Evolutionary conservation across 2,797 vertebrate species (phyloP).

Genomic region (Sebastes nivosus): DNA sequence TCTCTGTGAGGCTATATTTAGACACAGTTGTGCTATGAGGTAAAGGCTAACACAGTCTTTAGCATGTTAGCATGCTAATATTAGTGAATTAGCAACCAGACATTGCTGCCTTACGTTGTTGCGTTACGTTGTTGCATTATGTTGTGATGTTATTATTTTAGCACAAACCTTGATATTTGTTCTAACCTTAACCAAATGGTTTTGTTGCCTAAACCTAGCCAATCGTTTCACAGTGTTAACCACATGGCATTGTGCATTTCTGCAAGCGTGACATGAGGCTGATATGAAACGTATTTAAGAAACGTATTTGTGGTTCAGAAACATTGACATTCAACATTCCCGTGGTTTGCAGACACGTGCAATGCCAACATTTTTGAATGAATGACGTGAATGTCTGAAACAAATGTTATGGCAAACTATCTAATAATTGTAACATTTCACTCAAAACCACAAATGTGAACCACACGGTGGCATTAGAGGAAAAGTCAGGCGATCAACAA

Average conservation of each 20-base stretch:
- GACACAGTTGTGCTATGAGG: too few species aligned
- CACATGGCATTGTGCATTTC: not conserved
- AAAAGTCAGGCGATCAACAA: not conserved
- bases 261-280: not conserved
- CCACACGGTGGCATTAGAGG: not conserved
- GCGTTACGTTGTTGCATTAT: too few species aligned
- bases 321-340: not conserved
- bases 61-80: not conserved
- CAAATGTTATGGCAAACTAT: not conserved
- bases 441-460: not conserved
- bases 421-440: not conserved
- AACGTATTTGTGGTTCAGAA: not conserved
- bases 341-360: not conserved
- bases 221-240: not conserved
- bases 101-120: too few species aligned
- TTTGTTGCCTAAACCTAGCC: not conserved
- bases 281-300: not conserved
- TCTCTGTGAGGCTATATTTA: not conserved
- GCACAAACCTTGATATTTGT: not conserved
- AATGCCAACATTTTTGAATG: not conserved
- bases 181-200: not conserved
- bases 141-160: not conserved
- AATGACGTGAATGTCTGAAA: not conserved
- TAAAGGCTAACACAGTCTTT: too few species aligned
- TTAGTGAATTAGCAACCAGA: not conserved